phyloP scores from a whole-genome alignment of 2,113 vertebrate genomes.

The Anser brachyrhynchus region DNA sequence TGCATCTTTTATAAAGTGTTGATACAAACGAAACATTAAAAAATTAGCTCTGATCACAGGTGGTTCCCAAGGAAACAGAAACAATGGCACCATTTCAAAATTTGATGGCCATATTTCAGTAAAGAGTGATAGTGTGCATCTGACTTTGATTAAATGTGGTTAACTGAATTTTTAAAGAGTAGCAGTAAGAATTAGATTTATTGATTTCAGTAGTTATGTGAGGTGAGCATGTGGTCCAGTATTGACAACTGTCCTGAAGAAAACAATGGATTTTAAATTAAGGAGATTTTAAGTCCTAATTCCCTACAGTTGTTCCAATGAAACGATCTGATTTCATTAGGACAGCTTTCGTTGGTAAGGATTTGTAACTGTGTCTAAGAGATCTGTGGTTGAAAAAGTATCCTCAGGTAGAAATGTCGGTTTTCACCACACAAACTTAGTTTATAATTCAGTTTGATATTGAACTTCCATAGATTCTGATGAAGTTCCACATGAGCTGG shows the following conservation, averaged over 20 bases:
- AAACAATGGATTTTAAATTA: conserved; percentile 10
- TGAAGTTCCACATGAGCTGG: background rate
- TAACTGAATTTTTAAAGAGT: background rate
- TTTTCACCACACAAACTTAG: background rate
- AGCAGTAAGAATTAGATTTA: background rate
- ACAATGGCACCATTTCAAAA: background rate
- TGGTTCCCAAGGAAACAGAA: background rate
- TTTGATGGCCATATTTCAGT: background rate
- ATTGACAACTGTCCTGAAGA: conserved; percentile 4
- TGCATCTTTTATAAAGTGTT: background rate
- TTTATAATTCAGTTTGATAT: background rate
- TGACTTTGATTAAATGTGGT: background rate
- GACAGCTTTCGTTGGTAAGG: background rate
- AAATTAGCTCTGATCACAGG: background rate
- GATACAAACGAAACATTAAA: background rate
- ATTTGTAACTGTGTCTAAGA: background rate
- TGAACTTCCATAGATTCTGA: background rate
- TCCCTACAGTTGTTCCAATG: background rate
- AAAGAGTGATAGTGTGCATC: background rate
- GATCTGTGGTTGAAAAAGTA: background rate
- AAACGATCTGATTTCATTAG: conserved; percentile 10
- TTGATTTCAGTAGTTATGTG: background rate
- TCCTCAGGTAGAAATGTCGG: background rate
- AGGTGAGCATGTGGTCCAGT: background rate
- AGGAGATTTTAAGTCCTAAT: background rate